These are phyloP conservation scores for Hydropotes inermis DNA, from an alignment of 2,113 vertebrate species.

Conservation along the genomic window DNA sequence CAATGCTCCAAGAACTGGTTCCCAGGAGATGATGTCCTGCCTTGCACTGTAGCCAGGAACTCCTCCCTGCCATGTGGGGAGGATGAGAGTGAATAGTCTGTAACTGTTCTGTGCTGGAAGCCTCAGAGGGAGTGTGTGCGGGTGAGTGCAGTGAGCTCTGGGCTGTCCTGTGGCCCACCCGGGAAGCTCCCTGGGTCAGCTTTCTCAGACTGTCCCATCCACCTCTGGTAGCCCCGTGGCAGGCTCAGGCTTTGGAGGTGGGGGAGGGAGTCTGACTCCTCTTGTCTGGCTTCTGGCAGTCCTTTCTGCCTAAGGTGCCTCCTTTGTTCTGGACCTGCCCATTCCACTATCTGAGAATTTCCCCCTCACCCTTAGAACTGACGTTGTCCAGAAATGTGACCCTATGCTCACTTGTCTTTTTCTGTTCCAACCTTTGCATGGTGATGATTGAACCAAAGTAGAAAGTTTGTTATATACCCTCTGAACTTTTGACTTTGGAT, in stretches of 20 bases:
- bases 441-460: neutral
- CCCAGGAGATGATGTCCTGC: neutral
- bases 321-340: neutral
- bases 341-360: neutral
- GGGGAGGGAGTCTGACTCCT: neutral
- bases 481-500: neutral
- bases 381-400: too few species aligned
- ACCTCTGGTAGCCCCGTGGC: accelerated
- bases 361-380: neutral
- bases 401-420: neutral
- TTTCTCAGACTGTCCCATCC: neutral
- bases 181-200: neutral
- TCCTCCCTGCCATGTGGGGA: too few species aligned
- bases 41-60: too few species aligned
- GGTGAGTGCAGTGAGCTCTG: neutral
- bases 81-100: neutral
- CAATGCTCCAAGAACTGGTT: neutral
- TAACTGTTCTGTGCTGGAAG: neutral
- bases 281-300: neutral
- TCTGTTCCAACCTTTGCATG: neutral
- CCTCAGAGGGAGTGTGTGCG: neutral
- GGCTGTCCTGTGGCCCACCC: neutral
- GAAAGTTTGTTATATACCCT: neutral
- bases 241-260: neutral
- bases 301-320: neutral